These are phyloP conservation scores for Bos javanicus DNA, from an alignment of 2,113 vertebrate genomes.

Conservation along the genomic window DNA sequence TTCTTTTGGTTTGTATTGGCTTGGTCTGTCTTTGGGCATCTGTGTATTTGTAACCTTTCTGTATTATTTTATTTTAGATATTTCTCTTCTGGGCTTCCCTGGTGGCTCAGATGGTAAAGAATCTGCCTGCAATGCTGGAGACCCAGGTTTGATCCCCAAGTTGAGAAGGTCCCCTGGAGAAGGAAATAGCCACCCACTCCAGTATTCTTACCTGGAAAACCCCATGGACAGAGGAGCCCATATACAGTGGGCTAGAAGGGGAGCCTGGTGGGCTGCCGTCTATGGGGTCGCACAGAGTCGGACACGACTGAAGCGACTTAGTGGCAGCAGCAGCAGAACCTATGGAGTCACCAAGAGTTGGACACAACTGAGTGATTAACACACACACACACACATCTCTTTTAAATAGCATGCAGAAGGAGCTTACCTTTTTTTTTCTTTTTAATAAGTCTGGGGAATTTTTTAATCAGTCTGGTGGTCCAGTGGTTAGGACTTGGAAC, in stretches of 20 bases:
- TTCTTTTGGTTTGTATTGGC: slow-evolving; percentile 1
- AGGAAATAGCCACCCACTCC: not conserved
- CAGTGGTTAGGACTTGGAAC: not conserved
- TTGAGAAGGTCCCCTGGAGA: not conserved
- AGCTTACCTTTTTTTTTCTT: not conserved
- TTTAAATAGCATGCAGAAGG: not conserved
- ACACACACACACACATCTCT: not conserved
- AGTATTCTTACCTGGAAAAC: not conserved
- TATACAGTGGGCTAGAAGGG: not conserved
- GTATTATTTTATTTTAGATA: not conserved
- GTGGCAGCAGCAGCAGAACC: no score
- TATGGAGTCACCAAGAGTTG: not conserved
- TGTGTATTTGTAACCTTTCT: not conserved
- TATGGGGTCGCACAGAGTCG: no score
- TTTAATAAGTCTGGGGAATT: not conserved
- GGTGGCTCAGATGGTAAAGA: not conserved
- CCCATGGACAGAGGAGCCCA: not conserved
- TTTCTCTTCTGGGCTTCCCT: not conserved
- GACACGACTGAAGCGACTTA: no score
- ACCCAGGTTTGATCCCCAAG: not conserved
- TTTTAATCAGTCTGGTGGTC: not conserved
- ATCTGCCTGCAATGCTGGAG: not conserved
- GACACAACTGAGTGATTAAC: not conserved
- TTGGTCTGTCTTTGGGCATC: not conserved
- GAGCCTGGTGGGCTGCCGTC: no score